Evolutionary conservation across 35 echinoderm and acorn worm genomes (phyloP).

Genomic region (Amphiura filiformis): DNA sequence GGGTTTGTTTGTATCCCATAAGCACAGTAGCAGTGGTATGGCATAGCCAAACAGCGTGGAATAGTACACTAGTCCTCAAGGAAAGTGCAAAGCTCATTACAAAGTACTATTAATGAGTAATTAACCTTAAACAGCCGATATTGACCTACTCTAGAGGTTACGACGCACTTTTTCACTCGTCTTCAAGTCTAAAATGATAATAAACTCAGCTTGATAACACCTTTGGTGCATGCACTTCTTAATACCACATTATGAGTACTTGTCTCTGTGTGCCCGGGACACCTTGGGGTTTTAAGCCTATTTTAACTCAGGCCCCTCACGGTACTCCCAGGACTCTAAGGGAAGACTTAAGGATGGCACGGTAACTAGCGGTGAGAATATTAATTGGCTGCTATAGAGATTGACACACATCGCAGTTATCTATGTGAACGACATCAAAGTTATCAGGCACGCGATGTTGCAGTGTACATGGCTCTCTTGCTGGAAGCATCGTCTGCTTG

Average conservation of each 20-base stretch:
- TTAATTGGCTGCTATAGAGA: neutral
- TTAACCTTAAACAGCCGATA: neutral
- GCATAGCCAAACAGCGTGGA: neutral
- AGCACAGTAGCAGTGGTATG: neutral
- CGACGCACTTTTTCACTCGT: neutral
- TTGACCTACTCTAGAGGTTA: constrained; percentile 2
- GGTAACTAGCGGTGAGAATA: neutral
- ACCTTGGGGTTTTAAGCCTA: neutral
- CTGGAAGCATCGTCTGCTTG: neutral
- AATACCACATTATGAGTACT: neutral
- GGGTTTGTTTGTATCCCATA: too few relatives aligned
- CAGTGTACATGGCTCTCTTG: neutral
- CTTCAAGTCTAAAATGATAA: neutral
- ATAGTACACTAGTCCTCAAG: neutral
- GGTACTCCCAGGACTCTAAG: neutral
- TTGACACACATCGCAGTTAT: neutral
- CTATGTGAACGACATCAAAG: neutral
- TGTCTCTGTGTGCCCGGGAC: neutral
- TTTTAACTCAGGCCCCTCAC: neutral
- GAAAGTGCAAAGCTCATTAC: constrained; percentile 2
- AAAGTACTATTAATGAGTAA: constrained; percentile 12
- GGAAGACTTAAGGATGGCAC: neutral
- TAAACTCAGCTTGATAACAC: constrained; percentile 1
- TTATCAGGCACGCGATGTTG: neutral
- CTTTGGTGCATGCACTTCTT: neutral